phyloP scores from a whole-genome alignment of 2,113 vertebrate genomes.

The Peromyscus californicus region DNA sequence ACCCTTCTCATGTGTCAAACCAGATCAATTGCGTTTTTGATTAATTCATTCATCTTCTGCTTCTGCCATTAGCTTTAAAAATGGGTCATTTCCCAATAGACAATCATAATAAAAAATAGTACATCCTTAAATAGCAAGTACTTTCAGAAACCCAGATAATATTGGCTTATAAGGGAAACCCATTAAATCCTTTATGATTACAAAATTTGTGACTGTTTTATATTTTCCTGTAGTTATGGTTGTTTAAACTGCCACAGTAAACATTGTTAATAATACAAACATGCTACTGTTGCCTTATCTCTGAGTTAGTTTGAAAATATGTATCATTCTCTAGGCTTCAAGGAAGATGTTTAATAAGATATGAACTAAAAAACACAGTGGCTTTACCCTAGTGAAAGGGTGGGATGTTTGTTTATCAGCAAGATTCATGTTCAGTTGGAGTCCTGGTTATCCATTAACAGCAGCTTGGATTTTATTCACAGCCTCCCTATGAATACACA shows the following conservation, averaged over 20 bases:
- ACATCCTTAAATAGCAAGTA: conserved; percentile 65
- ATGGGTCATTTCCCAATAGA: conserved; percentile 71
- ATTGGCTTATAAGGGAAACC: conserved; percentile 58
- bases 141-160: conserved; percentile 31
- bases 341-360: conserved; percentile 57
- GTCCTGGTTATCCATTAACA: conserved; percentile 48
- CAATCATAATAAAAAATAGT: conserved; percentile 66
- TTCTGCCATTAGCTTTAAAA: conserved; percentile 51
- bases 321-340: conserved; percentile 16
- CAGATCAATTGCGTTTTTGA: conserved; percentile 50
- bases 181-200: conserved; percentile 4
- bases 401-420: conserved; percentile 54
- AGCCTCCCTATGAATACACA: conserved; percentile 56
- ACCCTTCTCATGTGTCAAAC: conserved; percentile 52
- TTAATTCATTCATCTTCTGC: conserved; percentile 29
- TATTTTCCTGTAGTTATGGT: conserved; percentile 54
- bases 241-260: conserved; percentile 51
- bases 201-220: conserved; percentile 58
- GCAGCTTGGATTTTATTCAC: conserved; percentile 57
- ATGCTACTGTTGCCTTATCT: conserved; percentile 39
- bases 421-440: conserved; percentile 41
- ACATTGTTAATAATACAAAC: conserved; percentile 40
- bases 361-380: conserved; percentile 36
- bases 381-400: conserved; percentile 8
- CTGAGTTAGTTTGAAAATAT: conserved; percentile 49